Evolutionary conservation across 2,113 vertebrate species (phyloP).

Genomic region (Hippocampus comes): DNA sequence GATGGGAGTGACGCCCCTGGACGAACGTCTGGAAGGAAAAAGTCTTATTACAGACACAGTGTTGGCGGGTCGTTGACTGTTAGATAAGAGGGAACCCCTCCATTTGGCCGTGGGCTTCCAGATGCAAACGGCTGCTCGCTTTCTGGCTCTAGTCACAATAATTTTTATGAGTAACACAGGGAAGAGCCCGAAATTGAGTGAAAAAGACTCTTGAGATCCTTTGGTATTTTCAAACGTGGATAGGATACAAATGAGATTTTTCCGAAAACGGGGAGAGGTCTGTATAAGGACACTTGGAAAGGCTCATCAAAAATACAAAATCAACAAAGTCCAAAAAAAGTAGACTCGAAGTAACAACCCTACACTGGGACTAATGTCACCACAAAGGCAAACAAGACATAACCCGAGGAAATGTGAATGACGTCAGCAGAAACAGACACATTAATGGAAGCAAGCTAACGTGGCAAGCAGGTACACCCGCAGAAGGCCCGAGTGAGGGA

Average conservation of each 20-base stretch:
- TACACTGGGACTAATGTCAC: too few relatives aligned
- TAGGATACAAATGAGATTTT: neutral
- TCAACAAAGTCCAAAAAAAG: neutral
- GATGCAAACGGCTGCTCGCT: neutral
- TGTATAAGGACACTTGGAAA: neutral
- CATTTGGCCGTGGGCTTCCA: neutral
- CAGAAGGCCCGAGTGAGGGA: too few relatives aligned
- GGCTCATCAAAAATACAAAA: neutral
- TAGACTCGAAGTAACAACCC: too few relatives aligned
- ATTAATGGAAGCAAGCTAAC: too few relatives aligned
- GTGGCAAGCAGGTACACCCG: too few relatives aligned
- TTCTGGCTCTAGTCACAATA: neutral
- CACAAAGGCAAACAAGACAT: too few relatives aligned
- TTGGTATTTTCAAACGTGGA: neutral
- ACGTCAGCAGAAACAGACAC: too few relatives aligned
- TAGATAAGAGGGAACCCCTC: neutral
- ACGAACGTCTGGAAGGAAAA: conserved; percentile 60
- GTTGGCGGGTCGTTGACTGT: conserved; percentile 1
- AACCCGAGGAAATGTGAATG: too few relatives aligned
- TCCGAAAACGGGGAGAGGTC: neutral
- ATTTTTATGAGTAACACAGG: neutral
- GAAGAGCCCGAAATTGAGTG: neutral
- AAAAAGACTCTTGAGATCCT: neutral
- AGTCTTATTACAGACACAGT: conserved; percentile 57
- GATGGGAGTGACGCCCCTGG: conserved; percentile 39